Percentiles rank a stretch among this genome's conserved stretches.
phyloP scores from a whole-genome alignment of 2,797 vertebrate genomes.

The Potorous gilbertii region DNA sequence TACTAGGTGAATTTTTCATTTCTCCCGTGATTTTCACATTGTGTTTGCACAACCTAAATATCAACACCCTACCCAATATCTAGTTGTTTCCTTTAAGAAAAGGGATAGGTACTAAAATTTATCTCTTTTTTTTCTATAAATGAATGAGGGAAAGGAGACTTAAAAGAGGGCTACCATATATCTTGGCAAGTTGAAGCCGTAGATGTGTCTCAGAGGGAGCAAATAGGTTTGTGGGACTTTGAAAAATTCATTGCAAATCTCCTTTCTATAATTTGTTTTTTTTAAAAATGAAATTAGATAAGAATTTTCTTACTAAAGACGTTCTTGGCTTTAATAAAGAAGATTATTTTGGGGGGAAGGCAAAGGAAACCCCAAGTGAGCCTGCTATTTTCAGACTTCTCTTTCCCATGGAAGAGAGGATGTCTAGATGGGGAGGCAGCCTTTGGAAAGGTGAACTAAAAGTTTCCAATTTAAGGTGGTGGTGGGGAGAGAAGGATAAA shows the following conservation, averaged over 20 bases:
- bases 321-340: neutral
- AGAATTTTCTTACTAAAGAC: constrained; percentile 21
- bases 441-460: constrained; percentile 13
- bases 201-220: constrained; percentile 38
- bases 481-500: neutral
- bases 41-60: constrained; percentile 34
- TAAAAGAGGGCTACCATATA: neutral
- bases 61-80: constrained; percentile 13
- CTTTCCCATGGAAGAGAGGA: neutral
- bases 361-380: neutral
- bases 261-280: constrained; percentile 10
- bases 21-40: constrained; percentile 44
- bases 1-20: constrained; percentile 46
- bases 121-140: neutral
- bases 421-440: neutral
- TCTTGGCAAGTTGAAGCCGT: constrained; percentile 37
- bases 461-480: constrained; percentile 33
- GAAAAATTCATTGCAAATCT: constrained; percentile 29
- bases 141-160: constrained; percentile 22
- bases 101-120: neutral
- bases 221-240: constrained; percentile 20
- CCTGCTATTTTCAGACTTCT: neutral
- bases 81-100: neutral
- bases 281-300: constrained; percentile 25
- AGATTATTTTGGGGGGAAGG: neutral